Evolutionary conservation across 2,113 vertebrate species (phyloP).

Genomic region (Aspiorhynchus laticeps): DNA sequence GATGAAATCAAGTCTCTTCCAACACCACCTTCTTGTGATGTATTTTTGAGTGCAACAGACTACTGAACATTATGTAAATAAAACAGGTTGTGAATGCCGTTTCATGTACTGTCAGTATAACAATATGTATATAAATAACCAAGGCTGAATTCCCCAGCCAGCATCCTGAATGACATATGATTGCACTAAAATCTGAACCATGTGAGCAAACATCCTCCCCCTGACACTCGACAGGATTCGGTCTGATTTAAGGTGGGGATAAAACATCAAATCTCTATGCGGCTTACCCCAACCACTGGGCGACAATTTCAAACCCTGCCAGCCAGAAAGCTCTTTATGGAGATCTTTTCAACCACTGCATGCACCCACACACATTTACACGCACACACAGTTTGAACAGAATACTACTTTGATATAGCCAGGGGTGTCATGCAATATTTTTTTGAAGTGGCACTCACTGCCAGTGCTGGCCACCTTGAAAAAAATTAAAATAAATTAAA

Average conservation of each 20-base stretch:
- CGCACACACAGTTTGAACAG: not conserved
- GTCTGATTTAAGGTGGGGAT: constrained; percentile 45
- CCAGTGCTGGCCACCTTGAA: no score
- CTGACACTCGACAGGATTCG: constrained; percentile 12
- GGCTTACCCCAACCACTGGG: not conserved
- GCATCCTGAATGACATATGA: not conserved
- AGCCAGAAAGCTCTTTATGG: constrained; percentile 24
- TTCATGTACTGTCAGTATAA: not conserved
- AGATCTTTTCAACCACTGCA: constrained; percentile 6
- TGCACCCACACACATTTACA: constrained; percentile 4
- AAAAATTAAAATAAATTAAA: no score
- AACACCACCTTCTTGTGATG: not conserved
- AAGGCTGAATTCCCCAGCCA: constrained; percentile 4
- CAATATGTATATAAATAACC: constrained; percentile 4
- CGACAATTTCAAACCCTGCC: not conserved
- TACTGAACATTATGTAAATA: not conserved
- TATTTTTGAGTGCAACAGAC: not conserved
- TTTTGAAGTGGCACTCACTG: not conserved
- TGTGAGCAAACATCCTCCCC: constrained; percentile 7
- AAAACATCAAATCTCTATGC: constrained; percentile 48
- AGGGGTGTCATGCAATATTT: not conserved
- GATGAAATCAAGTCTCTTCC: not conserved
- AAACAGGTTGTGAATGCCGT: not conserved
- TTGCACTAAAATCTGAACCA: constrained; percentile 19
- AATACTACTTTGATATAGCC: not conserved